Conservation (phyloP, 2,888 invertebrate species). For the Drosophila nr. medialis region DNA sequence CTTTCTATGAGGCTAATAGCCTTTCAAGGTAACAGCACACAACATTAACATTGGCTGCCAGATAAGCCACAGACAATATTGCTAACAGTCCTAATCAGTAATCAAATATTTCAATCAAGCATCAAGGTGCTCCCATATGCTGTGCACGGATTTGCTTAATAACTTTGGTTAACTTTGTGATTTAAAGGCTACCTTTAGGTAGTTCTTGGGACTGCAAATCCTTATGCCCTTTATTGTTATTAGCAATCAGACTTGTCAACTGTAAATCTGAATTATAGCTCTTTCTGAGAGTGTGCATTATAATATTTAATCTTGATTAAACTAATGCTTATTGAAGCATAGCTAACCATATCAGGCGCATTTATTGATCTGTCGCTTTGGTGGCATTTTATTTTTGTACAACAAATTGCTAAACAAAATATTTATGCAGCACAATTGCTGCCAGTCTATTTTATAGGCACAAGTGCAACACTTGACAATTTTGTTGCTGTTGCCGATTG, state of each 20-base stretch:
- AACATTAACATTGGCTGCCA: slow-evolving; percentile 17
- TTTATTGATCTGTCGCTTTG: neutral
- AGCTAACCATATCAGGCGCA: neutral
- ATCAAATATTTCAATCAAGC: slow-evolving; percentile 53
- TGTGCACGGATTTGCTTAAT: slow-evolving; percentile 6
- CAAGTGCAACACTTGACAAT: slow-evolving; percentile 2
- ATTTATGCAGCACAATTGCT: slow-evolving; percentile 6
- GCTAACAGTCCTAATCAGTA: slow-evolving; percentile 45
- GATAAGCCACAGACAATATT: slow-evolving; percentile 47
- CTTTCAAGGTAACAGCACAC: slow-evolving; percentile 26
- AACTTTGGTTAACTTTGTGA: slow-evolving; percentile 2
- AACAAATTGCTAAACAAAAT: neutral
- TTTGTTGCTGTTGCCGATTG: slow-evolving; percentile 21
- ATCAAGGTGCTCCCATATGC: slow-evolving; percentile 4
- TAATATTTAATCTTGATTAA: neutral
- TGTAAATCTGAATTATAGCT: neutral
- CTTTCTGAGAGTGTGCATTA: neutral
- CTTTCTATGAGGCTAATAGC: slow-evolving; percentile 47
- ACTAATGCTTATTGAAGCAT: neutral
- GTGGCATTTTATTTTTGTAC: neutral
- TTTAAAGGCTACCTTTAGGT: neutral
- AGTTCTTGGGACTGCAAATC: neutral
- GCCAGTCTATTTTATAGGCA: slow-evolving; percentile 13
- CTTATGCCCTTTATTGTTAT: neutral
- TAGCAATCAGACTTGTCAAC: neutral